Evolutionary conservation across 2,888 invertebrate genomes (phyloP), one percentile per base, ranked within the genome.

Genomic region (Tinea pellionella): DNA sequence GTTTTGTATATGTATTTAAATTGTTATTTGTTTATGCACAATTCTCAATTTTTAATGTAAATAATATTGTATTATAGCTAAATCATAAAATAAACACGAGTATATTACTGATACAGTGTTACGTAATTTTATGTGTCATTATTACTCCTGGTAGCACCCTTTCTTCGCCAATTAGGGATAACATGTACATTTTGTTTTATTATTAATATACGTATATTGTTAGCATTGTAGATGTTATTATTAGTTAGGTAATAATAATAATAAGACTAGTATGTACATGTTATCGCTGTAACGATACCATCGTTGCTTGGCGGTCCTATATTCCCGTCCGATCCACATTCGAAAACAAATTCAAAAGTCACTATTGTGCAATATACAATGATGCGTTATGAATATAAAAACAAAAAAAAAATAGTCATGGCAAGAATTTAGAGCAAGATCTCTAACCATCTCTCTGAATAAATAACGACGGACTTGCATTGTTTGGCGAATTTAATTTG

Each of bases 11-110:
- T 83, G 82, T 85, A 85, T 86, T 86, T 88, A 88, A 65, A 87
- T 85, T 88, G 88, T 88, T 88, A 88, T 87, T 88, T 88, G 88
- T 87, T 88, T 86, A 87, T 88, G 88, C 88, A 88, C 88, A 87
- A 87, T 84, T 88, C 84, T 88, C 86, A 83, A 86, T 88, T 86
- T 88, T 85, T 82, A 85, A 87, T 88, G 88, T 88, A 88, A 84
- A 88, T 88, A 88, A 75, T 88, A 88, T 88, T 88, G 88, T 88
- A 88, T 85, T 78, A 87, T 88, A 88, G 87, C 78, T 84, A 80
- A 85, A 78, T 78, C 82, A 76, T 86, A 85, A 77, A 89, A 89
- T 82, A 89, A 89, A 85, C 78, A 84, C 77, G 87, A 87, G 88
- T 88, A 88, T 88, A 88, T 88, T 87, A 88, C 85, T 79, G 84